phyloP scores from a whole-genome alignment of 2,888 invertebrate species.

The Thalpophila matura region DNA sequence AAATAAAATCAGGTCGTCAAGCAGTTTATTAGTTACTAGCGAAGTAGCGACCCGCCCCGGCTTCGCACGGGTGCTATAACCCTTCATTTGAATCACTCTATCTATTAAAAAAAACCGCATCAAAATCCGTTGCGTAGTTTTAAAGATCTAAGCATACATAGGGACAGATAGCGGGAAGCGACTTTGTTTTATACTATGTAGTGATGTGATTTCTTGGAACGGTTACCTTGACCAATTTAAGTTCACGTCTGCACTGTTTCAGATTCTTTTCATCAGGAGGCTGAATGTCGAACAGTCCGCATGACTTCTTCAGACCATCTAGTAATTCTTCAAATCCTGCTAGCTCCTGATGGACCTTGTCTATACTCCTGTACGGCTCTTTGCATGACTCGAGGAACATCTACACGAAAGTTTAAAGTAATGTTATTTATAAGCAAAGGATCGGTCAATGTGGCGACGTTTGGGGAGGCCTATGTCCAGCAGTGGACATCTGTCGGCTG shows the following conservation, averaged over 20 bases:
- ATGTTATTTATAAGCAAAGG: neutral
- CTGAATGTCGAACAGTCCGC: conserved; percentile 96
- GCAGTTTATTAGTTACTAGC: too few species aligned
- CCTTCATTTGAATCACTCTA: too few species aligned
- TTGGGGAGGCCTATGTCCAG: too few species aligned
- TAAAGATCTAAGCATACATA: too few species aligned
- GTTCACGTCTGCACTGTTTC: conserved; percentile 94
- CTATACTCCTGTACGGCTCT: conserved; percentile 93
- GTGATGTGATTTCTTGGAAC: neutral
- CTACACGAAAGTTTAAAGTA: conserved; percentile 67
- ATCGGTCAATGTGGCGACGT: too few species aligned
- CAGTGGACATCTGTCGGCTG: too few species aligned
- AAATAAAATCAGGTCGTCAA: neutral
- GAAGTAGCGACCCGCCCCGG: too few species aligned
- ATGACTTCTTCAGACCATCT: conserved; percentile 93
- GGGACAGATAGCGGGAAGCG: too few species aligned
- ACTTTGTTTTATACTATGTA: neutral
- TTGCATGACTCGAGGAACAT: conserved; percentile 92
- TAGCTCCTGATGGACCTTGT: conserved; percentile 93
- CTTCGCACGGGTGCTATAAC: too few species aligned
- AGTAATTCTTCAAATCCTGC: conserved; percentile 93
- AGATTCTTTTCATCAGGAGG: conserved; percentile 96
- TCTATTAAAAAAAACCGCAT: too few species aligned
- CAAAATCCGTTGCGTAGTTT: too few species aligned
- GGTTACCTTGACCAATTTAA: conserved; percentile 93